Conservation (phyloP, 2,888 invertebrate species). For the Tuberolachnus salignus region DNA sequence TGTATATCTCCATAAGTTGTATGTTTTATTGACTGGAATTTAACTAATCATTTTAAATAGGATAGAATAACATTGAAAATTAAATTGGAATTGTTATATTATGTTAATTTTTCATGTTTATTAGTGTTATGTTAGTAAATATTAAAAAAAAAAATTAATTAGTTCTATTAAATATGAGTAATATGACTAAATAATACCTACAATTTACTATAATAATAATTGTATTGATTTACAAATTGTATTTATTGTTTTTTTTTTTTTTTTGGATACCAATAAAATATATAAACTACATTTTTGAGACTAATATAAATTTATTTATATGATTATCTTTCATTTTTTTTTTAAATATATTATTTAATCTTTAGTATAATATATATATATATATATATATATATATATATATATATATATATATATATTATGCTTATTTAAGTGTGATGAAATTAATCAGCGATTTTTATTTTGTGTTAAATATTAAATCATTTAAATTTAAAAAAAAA, state of each 20-base stretch:
- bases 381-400: slow-evolving; percentile 31
- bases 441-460: slow-evolving; percentile 20
- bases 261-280: slow-evolving; percentile 11
- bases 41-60: background rate
- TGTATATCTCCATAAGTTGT: background rate
- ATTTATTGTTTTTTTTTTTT: too few relatives aligned
- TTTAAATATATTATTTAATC: slow-evolving; percentile 19
- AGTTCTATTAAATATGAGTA: slow-evolving; percentile 4
- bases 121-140: slow-evolving; percentile 42
- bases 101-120: slow-evolving; percentile 24
- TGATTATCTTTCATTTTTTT: slow-evolving; percentile 24
- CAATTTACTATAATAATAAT: too few relatives aligned
- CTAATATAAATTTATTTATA: slow-evolving; percentile 29
- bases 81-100: slow-evolving; percentile 29
- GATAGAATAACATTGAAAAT: background rate
- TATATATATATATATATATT: too few relatives aligned
- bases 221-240: too few relatives aligned
- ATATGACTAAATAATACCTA: background rate
- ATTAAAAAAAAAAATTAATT: background rate
- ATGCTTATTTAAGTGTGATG: too few relatives aligned
- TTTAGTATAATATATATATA: slow-evolving; percentile 2
- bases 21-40: slow-evolving; percentile 7
- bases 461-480: slow-evolving; percentile 40
- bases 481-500: slow-evolving; percentile 17
- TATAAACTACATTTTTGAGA: slow-evolving; percentile 25